Evolutionary conservation across 2,888 invertebrate genomes (phyloP), one percentile per base, ranked within the genome.

Genomic region (Reticulitermes lucifugus): DNA sequence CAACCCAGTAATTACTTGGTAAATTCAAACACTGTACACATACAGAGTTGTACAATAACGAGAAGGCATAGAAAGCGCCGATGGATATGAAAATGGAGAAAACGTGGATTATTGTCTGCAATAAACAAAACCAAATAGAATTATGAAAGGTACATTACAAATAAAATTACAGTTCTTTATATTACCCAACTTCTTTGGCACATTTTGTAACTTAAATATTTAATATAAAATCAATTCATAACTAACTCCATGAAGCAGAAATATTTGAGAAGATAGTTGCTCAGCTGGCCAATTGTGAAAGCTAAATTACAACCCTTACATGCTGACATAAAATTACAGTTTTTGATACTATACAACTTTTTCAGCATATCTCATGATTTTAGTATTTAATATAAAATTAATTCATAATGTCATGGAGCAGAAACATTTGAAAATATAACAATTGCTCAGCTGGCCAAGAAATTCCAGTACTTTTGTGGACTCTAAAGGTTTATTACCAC

Each of bases 1-100:
- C 95, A 84, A 98, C 96, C 95, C 95, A 96, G 91, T 96, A 97
- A 46, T 97, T 98, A 89, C 97, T 96, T 70, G 97, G 96, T 89
- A 98, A 92, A 85, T 95, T 95, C 90, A 96, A 94, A 91, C 97
- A 96, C 88, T 94, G 94, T 87, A 96, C 94, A 90, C 97, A 96
- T 88, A 96, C 91, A 18, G 95, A 93, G 92, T 98, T 97, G 92
- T 98, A 98, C 83, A 96, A 90, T 86, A 98, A 92, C 86, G 97
- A 96, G 91, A 98, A 96, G 88, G 94, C 92, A 91, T 96, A 97
- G 93, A 96, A 98, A 86, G 95, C 92, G 75, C 94, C 92, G 89
- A 98, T 92, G 87, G 98, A 98, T 46, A 96, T 92, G 83, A 94
- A 89, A 89, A 98, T 94, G 79, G 97, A 96, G 85, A 94, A 90